Percentiles rank a stretch among this genome's conserved stretches.
phyloP scores from a whole-genome alignment of 2,797 vertebrate species.

The Phataginus tricuspis region DNA sequence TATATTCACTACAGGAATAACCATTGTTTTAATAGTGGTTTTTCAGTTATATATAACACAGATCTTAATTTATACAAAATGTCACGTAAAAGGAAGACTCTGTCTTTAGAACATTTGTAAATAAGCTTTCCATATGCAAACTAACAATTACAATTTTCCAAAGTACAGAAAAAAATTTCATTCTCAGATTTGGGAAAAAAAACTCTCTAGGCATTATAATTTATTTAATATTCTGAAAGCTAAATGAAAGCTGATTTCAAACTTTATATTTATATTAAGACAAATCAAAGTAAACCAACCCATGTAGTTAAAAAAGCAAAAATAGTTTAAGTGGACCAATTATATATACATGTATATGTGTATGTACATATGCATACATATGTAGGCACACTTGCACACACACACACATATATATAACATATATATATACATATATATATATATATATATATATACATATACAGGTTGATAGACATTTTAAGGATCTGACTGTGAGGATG shows the following conservation, averaged over 20 bases:
- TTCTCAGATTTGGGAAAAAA: background rate
- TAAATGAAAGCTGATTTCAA: background rate
- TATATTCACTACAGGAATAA: background rate
- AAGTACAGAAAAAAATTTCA: background rate
- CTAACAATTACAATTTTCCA: background rate
- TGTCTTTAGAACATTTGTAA: background rate
- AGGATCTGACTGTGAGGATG: background rate
- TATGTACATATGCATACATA: background rate
- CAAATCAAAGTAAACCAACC: background rate
- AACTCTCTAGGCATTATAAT: background rate
- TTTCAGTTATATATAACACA: background rate
- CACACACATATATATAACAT: background rate
- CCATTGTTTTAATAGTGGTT: background rate
- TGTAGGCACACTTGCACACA: background rate
- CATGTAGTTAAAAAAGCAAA: background rate
- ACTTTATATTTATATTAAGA: background rate
- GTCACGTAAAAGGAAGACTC: background rate
- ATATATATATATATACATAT: background rate
- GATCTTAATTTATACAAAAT: background rate
- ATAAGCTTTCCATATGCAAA: background rate
- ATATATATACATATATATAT: background rate
- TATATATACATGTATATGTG: background rate
- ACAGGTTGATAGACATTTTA: background rate
- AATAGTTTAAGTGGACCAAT: background rate
- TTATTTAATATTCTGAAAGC: background rate